Conservation (phyloP, 1,140 invertebrate species). For the Drosophila cardini region DNA sequence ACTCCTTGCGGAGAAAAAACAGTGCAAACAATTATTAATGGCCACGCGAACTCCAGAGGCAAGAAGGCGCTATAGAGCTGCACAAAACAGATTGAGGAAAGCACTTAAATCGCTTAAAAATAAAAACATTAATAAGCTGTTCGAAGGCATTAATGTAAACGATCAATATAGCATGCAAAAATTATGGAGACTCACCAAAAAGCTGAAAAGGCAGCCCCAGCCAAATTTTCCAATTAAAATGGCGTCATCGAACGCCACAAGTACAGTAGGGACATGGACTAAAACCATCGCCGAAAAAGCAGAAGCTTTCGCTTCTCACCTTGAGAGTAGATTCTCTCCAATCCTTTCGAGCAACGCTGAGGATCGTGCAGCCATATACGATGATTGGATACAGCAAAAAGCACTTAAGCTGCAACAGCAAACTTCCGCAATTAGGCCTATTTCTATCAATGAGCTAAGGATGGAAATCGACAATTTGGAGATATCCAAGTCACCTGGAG, state of each 20-base stretch:
- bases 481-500: conserved; percentile 6
- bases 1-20: not conserved
- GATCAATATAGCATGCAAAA: conserved; percentile 16
- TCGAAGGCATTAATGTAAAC: not conserved
- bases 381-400: no score
- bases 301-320: not conserved
- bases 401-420: no score
- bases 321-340: conserved; percentile 5
- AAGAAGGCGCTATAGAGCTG: not conserved
- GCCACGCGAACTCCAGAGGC: not conserved
- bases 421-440: no score
- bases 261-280: not conserved
- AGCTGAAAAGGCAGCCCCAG: no score
- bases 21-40: not conserved
- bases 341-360: not conserved
- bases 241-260: no score
- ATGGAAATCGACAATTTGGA: not conserved
- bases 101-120: not conserved
- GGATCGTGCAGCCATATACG: no score
- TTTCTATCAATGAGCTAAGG: no score
- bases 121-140: not conserved
- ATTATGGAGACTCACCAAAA: conserved; percentile 10
- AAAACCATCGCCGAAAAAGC: conserved; percentile 4
- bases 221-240: no score
- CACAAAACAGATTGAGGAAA: conserved; percentile 9